Conservation (phyloP, 2,888 invertebrate genomes). For the Hydrotaea diabolus region DNA sequence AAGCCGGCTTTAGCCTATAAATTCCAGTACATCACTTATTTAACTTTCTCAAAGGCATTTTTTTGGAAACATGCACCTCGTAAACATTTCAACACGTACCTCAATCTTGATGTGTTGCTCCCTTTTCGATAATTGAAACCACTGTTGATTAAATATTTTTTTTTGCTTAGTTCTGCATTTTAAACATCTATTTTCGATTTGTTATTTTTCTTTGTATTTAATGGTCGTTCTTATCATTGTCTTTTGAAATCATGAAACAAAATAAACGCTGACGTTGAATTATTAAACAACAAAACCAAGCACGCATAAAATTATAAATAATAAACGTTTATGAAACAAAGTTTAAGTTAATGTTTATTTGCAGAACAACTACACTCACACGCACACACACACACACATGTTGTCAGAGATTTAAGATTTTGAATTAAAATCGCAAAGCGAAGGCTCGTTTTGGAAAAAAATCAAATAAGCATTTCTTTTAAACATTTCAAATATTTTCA, state of each 20-base stretch:
- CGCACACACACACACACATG: no score
- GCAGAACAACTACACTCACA: not conserved
- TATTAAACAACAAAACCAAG: constrained; percentile 13
- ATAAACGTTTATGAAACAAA: not conserved
- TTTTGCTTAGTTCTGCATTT: not conserved
- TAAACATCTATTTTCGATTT: constrained; percentile 1
- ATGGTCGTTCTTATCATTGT: constrained; percentile 16
- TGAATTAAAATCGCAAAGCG: no score
- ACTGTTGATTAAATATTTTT: constrained; percentile 15
- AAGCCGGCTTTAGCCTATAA: no score
- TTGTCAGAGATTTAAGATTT: no score
- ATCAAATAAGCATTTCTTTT: not conserved
- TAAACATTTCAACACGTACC: constrained; percentile 26
- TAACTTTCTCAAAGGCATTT: no score
- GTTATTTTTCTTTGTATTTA: not conserved
- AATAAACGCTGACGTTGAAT: constrained; percentile 25
- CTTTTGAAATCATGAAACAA: constrained; percentile 3
- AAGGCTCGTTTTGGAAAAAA: no score
- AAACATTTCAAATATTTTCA: not conserved
- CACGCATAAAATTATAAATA: constrained; percentile 18
- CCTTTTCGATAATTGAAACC: constrained; percentile 18
- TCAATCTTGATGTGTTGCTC: constrained; percentile 18
- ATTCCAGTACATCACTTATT: no score
- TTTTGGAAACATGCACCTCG: constrained; percentile 1
- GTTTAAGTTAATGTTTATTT: not conserved